Evolutionary conservation across 2,113 vertebrate genomes (phyloP).

Genomic region (Elephas maximus): DNA sequence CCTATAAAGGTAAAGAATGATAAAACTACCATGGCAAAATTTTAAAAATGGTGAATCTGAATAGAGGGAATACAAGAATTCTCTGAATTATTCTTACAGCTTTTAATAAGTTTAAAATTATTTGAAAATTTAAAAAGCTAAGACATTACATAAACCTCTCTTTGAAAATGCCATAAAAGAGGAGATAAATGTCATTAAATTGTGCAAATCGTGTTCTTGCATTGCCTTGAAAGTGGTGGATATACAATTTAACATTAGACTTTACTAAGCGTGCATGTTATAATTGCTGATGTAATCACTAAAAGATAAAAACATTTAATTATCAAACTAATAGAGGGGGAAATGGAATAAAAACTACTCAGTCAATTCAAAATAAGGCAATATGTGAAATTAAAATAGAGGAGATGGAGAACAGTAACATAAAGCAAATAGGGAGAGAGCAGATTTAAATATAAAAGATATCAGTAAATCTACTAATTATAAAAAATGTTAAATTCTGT

Average conservation of each 20-base stretch:
- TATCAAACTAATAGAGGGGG: neutral
- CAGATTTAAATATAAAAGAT: neutral
- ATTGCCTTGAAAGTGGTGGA: neutral
- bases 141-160: neutral
- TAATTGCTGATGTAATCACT: neutral
- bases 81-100: neutral
- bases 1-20: neutral
- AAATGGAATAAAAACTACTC: neutral
- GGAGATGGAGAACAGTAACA: neutral
- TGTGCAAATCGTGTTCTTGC: neutral
- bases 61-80: neutral
- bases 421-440: neutral
- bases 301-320: neutral
- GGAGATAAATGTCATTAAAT: neutral
- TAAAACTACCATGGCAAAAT: neutral
- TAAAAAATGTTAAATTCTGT: neutral
- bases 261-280: neutral
- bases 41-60: neutral
- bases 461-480: neutral
- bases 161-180: neutral
- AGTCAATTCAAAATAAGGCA: neutral
- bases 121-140: constrained; percentile 7
- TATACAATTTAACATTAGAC: neutral
- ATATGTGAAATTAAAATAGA: neutral
- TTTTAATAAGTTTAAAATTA: neutral